Base-by-base conservation (phyloP, 1,140 invertebrate genomes). In the Araneus ventricosus region DNA sequence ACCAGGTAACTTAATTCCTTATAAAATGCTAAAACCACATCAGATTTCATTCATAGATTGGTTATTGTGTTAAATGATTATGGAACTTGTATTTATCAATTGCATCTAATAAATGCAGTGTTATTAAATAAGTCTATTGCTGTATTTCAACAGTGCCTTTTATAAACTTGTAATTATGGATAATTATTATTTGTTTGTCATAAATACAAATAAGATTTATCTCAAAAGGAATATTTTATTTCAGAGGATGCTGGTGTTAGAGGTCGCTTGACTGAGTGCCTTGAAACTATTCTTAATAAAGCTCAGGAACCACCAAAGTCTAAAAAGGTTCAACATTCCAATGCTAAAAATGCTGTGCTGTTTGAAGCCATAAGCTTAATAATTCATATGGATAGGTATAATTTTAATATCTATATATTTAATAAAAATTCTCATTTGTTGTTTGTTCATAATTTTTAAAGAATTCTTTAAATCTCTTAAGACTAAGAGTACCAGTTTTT, bases 301-400 rank as follows among this genome's bases (percentile, higher is more conserved):
- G 99, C 99, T 37, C 99, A 99, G 96, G 99, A 99, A 95, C 99
- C 99, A 89, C 99, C 99, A 57, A 99, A 99, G 95, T 99, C 99
- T 39, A 99, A 99, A 96, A 99, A 99, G 96, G 99, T 99, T 82
- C 99, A 99, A 96, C 99, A 99, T 96, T 99, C 99, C 41, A 99
- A 99, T 96, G 99, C 99, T 61, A 99, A 99, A 96, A 99, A 99
- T 96, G 99, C 99, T 75, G 99, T 99, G 27, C 96, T 99, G 2
- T 99, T 99, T 96, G 99, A 99, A 96, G 99, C 99, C 30, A 99
- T 99, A 95, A 99, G 99, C 96, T 96, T 99, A 93, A 99, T 99
- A 94, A 99, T 99, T 95, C 99, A 99, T 95, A 99, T 99, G 96
- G 99, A 99, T 95, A 98, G 96, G 96, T 96, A 89, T 75, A 7